Conservation (phyloP, 1,140 invertebrate genomes). For the Trichogramma pretiosum region DNA sequence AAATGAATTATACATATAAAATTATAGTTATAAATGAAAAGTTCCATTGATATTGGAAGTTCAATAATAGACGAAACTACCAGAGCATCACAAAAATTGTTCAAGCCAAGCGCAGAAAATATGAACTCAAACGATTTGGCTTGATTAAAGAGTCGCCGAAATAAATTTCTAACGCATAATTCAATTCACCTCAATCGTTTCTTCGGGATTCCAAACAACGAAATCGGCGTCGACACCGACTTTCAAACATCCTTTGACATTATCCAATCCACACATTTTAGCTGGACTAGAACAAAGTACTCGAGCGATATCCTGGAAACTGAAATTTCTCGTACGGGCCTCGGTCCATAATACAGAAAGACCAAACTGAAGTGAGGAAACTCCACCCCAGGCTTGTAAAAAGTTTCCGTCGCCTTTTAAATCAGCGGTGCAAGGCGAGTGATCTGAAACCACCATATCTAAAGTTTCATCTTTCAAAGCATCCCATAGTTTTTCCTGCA, state of each 20-base stretch:
- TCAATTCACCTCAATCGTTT: slow-evolving; percentile 43
- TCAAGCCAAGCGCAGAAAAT: too few relatives aligned
- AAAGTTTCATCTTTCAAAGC: slow-evolving; percentile 49
- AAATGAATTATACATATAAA: too few relatives aligned
- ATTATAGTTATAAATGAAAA: too few relatives aligned
- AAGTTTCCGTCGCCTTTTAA: slow-evolving; percentile 55
- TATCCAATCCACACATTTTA: slow-evolving; percentile 50
- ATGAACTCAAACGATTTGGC: too few relatives aligned
- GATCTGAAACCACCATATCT: slow-evolving; percentile 64
- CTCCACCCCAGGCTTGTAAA: slow-evolving; percentile 63
- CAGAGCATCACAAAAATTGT: slow-evolving; percentile 2
- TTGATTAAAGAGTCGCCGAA: too few relatives aligned
- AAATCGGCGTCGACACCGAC: slow-evolving; percentile 63
- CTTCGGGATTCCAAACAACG: slow-evolving; percentile 60
- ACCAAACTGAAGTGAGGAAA: slow-evolving; percentile 64
- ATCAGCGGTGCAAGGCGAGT: slow-evolving; percentile 62
- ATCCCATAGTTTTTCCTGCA: slow-evolving; percentile 54
- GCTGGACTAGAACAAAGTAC: slow-evolving; percentile 54
- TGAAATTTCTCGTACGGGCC: slow-evolving; percentile 43
- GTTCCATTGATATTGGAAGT: too few relatives aligned
- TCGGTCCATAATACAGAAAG: slow-evolving; percentile 60
- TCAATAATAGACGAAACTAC: too few relatives aligned
- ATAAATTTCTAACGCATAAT: too few relatives aligned
- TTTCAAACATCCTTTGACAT: slow-evolving; percentile 52
- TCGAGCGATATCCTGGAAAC: slow-evolving; percentile 48